A percentile compares a stretch with the other conserved stretches of the same genome.
Conservation (phyloP, 2,797 vertebrate genomes). For the Hemibagrus guttatus region DNA sequence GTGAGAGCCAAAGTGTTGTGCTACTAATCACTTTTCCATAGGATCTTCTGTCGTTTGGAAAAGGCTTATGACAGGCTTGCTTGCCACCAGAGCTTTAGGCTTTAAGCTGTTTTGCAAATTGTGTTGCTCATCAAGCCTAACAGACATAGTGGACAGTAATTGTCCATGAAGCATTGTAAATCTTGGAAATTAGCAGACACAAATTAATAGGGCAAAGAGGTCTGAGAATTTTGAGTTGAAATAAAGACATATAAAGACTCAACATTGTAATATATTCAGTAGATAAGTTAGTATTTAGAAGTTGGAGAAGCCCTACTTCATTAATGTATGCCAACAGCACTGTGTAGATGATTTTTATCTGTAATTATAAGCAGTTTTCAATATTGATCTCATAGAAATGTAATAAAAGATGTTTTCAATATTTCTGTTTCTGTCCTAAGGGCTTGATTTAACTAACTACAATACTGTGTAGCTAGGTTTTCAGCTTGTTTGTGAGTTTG, state of each 20-base stretch:
- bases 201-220: not conserved
- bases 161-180: not conserved
- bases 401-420: not conserved
- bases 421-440: not conserved
- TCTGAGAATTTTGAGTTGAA: not conserved
- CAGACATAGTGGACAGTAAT: conserved; percentile 13
- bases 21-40: conserved; percentile 38
- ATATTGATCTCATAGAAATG: not conserved
- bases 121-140: conserved; percentile 25
- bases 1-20: conserved; percentile 14
- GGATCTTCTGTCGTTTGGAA: conserved; percentile 29
- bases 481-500: not conserved
- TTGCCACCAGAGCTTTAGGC: conserved; percentile 32
- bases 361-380: not conserved
- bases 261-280: not conserved
- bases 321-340: not conserved
- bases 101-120: conserved; percentile 39
- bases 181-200: not conserved
- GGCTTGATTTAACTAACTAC: not conserved
- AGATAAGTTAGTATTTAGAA: not conserved
- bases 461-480: not conserved
- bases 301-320: not conserved
- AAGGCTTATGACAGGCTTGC: conserved; percentile 30
- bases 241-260: not conserved
- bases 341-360: not conserved